Percentiles rank a stretch among this genome's conserved stretches.
phyloP scores from a whole-genome alignment of 2,113 vertebrate genomes.

The Mystacornis crossleyi region DNA sequence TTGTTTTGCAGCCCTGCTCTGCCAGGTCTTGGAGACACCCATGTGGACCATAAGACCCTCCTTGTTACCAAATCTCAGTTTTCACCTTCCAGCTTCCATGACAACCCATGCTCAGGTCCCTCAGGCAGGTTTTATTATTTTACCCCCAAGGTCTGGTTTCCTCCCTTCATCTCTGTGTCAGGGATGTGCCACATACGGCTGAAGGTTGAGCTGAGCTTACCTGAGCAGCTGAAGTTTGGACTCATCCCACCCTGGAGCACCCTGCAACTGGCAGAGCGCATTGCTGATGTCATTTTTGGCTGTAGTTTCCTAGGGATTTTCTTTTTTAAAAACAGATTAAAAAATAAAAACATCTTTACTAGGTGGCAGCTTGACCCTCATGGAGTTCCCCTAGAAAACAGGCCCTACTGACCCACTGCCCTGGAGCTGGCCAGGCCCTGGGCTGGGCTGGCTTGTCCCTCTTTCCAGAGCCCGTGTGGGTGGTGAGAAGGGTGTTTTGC shows the following conservation, averaged over 20 bases:
- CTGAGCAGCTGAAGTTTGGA: background rate
- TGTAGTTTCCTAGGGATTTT: background rate
- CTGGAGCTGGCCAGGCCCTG: background rate
- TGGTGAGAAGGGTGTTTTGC: background rate
- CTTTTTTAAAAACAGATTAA: background rate
- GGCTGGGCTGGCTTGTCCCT: background rate
- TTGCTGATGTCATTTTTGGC: fast-evolving
- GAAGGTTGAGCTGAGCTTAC: background rate
- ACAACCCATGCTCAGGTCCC: background rate
- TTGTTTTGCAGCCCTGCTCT: background rate
- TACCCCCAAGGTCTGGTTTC: background rate
- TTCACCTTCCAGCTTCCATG: background rate
- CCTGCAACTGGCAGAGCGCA: background rate
- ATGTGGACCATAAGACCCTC: fast-evolving
- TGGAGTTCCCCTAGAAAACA: background rate
- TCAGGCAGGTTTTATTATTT: background rate
- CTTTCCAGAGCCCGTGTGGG: background rate
- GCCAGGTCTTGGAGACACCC: background rate
- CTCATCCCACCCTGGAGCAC: background rate
- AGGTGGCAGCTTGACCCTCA: background rate
- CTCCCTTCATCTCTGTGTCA: background rate
- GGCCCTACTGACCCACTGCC: background rate
- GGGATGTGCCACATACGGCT: fast-evolving
- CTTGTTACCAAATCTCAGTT: background rate
- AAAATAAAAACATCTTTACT: fast-evolving